phyloP scores from a whole-genome alignment of 2,888 invertebrate genomes.

The Helleia helle region DNA sequence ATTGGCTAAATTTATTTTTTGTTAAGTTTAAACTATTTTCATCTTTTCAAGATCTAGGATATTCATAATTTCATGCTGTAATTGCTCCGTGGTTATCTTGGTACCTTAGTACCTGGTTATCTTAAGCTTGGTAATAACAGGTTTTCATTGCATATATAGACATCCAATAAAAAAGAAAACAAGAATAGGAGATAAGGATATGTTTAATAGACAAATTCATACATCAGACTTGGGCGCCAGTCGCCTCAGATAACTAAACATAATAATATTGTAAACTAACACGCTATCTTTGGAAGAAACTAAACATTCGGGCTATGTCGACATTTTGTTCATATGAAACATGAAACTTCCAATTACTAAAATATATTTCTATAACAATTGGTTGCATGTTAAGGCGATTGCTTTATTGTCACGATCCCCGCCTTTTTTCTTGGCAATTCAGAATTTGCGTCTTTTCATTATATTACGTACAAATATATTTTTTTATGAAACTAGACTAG shows the following conservation, averaged over 20 bases:
- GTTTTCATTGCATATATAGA: not conserved
- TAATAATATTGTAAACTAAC: slow-evolving; percentile 51
- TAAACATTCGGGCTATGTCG: slow-evolving; percentile 46
- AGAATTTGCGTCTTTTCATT: no score
- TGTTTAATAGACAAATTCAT: slow-evolving; percentile 71
- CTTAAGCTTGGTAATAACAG: not conserved
- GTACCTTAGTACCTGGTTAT: no score
- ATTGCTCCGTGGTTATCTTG: no score
- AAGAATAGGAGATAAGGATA: slow-evolving; percentile 62
- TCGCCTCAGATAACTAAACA: slow-evolving; percentile 46
- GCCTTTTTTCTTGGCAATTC: not conserved
- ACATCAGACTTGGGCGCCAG: slow-evolving; percentile 40
- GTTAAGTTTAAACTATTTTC: no score
- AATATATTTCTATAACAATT: slow-evolving; percentile 29
- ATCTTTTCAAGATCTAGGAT: no score
- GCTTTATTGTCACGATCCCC: slow-evolving; percentile 16
- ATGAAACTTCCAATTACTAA: slow-evolving; percentile 34
- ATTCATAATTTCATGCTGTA: no score
- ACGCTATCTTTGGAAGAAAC: slow-evolving; percentile 69
- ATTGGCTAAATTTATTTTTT: no score
- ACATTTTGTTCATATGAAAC: slow-evolving; percentile 32
- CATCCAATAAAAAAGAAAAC: slow-evolving; percentile 27
- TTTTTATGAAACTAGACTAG: no score
- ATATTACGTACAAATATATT: no score
- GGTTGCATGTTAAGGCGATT: slow-evolving; percentile 27